Evolutionary conservation across 2,797 vertebrate species (phyloP).

Genomic region (Ibycter americanus): DNA sequence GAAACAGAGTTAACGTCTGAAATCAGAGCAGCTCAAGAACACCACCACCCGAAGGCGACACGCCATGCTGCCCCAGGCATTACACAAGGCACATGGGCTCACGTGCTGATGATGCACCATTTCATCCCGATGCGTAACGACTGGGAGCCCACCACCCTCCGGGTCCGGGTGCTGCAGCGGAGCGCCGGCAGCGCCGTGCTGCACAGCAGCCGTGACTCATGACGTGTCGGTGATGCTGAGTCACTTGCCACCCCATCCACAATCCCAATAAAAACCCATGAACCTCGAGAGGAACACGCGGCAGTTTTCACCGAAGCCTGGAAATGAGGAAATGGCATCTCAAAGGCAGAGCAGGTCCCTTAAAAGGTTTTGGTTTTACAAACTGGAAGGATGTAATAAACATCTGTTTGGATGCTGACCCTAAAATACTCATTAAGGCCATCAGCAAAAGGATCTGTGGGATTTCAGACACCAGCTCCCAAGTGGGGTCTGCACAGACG

Average conservation of each 20-base stretch:
- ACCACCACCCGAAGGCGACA: fast-evolving
- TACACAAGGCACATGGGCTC: fast-evolving
- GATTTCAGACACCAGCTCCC: not conserved
- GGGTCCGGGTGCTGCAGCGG: not conserved
- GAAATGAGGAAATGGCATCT: fast-evolving
- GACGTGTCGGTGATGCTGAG: not conserved
- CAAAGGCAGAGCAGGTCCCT: not conserved
- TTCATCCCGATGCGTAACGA: not conserved
- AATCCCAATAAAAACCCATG: fast-evolving
- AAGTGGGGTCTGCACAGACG: no score
- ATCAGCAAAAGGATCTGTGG: not conserved
- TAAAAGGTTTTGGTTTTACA: not conserved
- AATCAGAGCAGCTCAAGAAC: not conserved
- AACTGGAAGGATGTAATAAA: not conserved
- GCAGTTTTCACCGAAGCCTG: not conserved
- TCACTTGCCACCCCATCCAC: not conserved
- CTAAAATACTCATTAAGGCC: not conserved
- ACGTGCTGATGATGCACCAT: fast-evolving
- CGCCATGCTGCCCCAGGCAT: not conserved
- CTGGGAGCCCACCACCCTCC: not conserved
- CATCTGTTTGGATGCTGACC: not conserved
- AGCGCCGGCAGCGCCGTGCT: not conserved
- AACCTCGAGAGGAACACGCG: fast-evolving
- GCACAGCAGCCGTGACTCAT: not conserved
- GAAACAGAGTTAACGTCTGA: fast-evolving